These are phyloP conservation scores for Mastomys coucha DNA, from an alignment of 2,113 vertebrate genomes.

Conservation along the genomic window DNA sequence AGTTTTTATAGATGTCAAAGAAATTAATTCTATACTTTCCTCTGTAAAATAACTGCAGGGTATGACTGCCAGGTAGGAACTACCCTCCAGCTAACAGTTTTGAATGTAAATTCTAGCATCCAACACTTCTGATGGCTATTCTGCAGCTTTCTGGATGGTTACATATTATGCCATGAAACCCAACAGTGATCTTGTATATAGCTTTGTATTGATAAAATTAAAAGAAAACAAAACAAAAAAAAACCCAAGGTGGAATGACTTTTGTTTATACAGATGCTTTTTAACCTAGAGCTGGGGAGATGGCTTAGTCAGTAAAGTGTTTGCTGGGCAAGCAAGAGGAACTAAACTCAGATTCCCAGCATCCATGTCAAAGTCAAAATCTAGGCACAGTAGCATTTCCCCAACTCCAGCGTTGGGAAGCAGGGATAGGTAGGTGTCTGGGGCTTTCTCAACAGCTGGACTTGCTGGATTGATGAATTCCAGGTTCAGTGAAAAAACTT, in stretches of 20 bases:
- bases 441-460: not conserved
- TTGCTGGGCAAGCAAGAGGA: not conserved
- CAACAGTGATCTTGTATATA: not conserved
- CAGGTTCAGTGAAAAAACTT: not conserved
- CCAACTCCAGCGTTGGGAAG: too few species aligned
- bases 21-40: conserved; percentile 22
- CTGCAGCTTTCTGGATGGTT: not conserved
- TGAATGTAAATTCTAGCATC: not conserved
- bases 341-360: not conserved
- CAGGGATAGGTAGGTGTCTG: not conserved
- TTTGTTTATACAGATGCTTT: not conserved
- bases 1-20: not conserved
- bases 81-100: conserved; percentile 17
- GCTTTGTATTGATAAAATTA: conserved; percentile 47
- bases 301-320: not conserved
- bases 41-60: not conserved
- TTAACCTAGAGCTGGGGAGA: not conserved
- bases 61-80: not conserved
- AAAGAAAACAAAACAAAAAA: conserved; percentile 29
- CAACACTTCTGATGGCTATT: not conserved
- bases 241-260: not conserved
- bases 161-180: not conserved
- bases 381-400: not conserved
- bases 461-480: not conserved
- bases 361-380: not conserved